Evolutionary conservation across 2,113 vertebrate species (phyloP), one percentile per base, ranked within the genome.

Genomic region (Coturnix japonica): DNA sequence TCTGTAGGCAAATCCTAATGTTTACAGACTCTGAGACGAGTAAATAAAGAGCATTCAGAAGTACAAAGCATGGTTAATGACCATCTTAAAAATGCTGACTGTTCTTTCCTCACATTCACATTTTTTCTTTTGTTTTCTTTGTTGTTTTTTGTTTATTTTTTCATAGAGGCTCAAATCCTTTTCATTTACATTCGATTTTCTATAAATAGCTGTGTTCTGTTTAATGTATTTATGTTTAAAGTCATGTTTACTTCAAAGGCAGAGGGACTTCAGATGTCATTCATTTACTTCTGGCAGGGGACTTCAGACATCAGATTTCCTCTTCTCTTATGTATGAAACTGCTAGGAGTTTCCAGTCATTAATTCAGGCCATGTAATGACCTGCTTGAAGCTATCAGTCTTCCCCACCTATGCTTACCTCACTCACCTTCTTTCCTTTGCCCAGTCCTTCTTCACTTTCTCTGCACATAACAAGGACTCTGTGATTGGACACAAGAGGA

Each of bases 151-250:
- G 19, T 73, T 69, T 90, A n/a, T 16, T 83, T 7, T 78, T 93
- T 92, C 57, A n/a, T 73, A 80, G 67, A 85, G 70, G 16, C 31
- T 91, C 49, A 72, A 69, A 81, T 33, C 20, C 0, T 0, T 95
- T 95, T 86, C 5, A 74, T 86, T 93, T 91, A 71, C n/a, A 49
- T 91, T 89, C 85, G 37, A 90, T 90, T 95, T 94, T 67, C 57
- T 87, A 57, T 63, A 92, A 95, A 93, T 89, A 90, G 6, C n/a
- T 70, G 31, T 76, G 23, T 46, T 86, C 63, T 91, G 25, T 41
- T 95, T 90, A 63, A 77, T 80, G 72, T 64, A 59, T 75, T 93
- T 35, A 13, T 74, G 22, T 78, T 92, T 91, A 90, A 90, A 91
- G 23, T 57, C 35, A 23, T 53, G 41, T 86, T 91, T 85, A 46